Evolutionary conservation across 2,113 vertebrate species (phyloP).

Genomic region (Ochotona curzoniae): DNA sequence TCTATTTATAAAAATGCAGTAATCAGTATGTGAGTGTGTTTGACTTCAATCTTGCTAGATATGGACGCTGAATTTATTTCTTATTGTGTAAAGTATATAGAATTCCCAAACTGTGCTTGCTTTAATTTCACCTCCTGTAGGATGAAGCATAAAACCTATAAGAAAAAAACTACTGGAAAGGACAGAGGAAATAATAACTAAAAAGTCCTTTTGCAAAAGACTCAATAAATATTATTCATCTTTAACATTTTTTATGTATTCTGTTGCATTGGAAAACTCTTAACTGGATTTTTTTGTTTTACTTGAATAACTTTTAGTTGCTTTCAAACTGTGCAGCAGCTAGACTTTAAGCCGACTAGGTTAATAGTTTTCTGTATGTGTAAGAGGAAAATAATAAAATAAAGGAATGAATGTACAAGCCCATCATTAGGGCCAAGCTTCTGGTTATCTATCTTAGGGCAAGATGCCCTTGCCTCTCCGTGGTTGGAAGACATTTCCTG

Average conservation of each 20-base stretch:
- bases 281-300: background rate
- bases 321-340: no score
- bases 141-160: background rate
- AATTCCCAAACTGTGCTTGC: background rate
- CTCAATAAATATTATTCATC: background rate
- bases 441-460: no score
- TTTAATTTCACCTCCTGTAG: background rate
- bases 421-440: no score
- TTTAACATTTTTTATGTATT: background rate
- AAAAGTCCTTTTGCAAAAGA: background rate
- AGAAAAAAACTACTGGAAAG: background rate
- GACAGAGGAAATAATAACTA: background rate
- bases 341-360: no score
- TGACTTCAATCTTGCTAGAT: background rate
- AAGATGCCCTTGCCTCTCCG: no score
- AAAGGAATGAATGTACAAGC: no score
- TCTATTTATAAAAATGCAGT: background rate
- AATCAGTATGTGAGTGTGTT: background rate
- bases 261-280: background rate
- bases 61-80: background rate
- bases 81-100: background rate
- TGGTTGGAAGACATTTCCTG: no score
- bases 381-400: no score
- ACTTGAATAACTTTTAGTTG: background rate
- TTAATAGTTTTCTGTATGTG: no score